These are phyloP conservation scores for Bubo scandiacus DNA, from an alignment of 2,113 vertebrate genomes.

Conservation along the genomic window DNA sequence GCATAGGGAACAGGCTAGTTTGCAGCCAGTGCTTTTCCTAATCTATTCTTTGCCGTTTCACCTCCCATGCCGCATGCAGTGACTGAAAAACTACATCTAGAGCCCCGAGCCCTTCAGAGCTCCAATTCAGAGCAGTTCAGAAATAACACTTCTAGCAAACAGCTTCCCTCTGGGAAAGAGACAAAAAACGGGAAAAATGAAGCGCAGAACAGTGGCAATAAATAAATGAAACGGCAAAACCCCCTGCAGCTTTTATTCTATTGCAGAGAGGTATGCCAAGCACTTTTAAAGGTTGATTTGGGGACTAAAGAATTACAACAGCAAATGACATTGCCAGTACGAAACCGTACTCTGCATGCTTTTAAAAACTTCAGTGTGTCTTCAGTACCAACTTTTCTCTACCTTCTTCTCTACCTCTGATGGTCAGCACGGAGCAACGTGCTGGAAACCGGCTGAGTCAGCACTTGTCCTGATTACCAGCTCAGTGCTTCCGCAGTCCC, in stretches of 20 bases:
- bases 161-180: not conserved
- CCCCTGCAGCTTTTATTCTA: not conserved
- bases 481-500: not conserved
- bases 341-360: accelerated
- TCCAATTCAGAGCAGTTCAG: not conserved
- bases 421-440: not conserved
- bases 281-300: not conserved
- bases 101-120: not conserved
- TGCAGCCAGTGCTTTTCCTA: not conserved
- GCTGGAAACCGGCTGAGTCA: not conserved
- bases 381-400: not conserved
- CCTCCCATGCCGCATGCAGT: not conserved
- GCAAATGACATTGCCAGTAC: not conserved
- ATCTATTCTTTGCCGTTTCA: not conserved
- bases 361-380: not conserved
- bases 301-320: not conserved
- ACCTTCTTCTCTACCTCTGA: not conserved
- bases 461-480: not conserved
- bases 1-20: not conserved
- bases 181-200: not conserved
- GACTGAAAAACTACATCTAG: not conserved
- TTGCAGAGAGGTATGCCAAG: not conserved
- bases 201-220: not conserved
- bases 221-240: not conserved
- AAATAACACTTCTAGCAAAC: not conserved